A percentile compares a stretch with the other conserved stretches of the same genome.
phyloP scores from a whole-genome alignment of 2,888 invertebrate species.

The Lepidonotus clava region DNA sequence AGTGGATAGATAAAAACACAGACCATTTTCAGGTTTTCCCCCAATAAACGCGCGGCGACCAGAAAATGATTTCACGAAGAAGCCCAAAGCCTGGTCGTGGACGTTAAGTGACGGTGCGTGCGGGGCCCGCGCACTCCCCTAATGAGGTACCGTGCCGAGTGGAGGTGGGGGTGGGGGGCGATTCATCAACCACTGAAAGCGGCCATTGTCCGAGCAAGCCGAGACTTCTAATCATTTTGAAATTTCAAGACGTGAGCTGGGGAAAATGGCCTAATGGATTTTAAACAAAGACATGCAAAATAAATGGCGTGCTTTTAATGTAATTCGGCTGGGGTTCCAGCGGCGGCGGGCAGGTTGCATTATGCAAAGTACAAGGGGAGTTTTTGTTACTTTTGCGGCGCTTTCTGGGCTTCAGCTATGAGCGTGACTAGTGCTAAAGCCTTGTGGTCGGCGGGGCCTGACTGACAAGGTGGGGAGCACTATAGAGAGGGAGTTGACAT shows the following conservation, averaged over 20 bases:
- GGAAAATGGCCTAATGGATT: constrained; percentile 41
- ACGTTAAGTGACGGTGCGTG: constrained; percentile 6
- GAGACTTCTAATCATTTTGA: constrained; percentile 42
- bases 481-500: background rate
- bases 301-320: constrained; percentile 46
- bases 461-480: background rate
- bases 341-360: background rate
- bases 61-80: background rate
- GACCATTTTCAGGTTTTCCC: too few species aligned
- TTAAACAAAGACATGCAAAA: constrained; percentile 52
- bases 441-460: background rate
- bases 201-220: background rate
- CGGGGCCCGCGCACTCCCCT: background rate
- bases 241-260: constrained; percentile 40
- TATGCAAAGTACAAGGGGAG: background rate
- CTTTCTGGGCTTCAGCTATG: too few species aligned
- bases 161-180: background rate
- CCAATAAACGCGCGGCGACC: too few species aligned
- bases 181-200: constrained; percentile 40
- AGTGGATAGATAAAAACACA: too few species aligned
- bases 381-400: too few species aligned
- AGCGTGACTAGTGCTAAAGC: too few species aligned
- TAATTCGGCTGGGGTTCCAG: background rate
- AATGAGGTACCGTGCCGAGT: constrained; percentile 33
- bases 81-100: too few species aligned